Base-by-base conservation (phyloP, 2,888 invertebrate species). In the Prostheceraeus crozeri region DNA sequence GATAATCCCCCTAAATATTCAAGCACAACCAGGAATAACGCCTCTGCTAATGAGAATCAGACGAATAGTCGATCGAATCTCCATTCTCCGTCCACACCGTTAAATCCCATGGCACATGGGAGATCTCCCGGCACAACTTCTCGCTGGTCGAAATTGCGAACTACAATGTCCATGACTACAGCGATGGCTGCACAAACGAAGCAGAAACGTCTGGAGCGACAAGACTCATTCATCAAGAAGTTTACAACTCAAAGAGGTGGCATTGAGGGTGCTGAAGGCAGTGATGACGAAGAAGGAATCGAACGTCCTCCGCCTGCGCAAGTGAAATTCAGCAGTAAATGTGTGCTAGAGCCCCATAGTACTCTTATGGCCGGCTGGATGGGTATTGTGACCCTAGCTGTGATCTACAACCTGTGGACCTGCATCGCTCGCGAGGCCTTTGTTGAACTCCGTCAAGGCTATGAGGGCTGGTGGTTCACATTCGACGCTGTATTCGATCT, bases 301-400 rank as follows among this genome's bases (percentile, higher is more conserved):
- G 48, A 48, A 48, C 48, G 8, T n/a, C 25, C 25, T 23, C 25
- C 48, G 8, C 25, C 25, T 23, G 28, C 48, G 8, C 25, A 30
- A 14, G 28, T 28, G 14, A 10, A 19, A 6, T 48, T 48, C 19
- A 28, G 27, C 25, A 4, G 28, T 11, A 28, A 53, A 23, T 62
- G 55, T 23, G 89, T 93, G 56, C 86, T 93, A 67, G 90, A 91
- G 78, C 91, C 91, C 0, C 90, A 93, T 78, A 89, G 89, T 71
- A 89, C 88, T 77, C 87, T 89, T 78, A 89, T 89, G 81, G 93
- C 90, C 80, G 87, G 89, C 77, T 93, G 93, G 93, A 79, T 93
- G 67, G 85, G 88, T 81, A 77, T 89, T 65, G 82, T 90, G 68
- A 89, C 91, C 51, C 76, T 84, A 65, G 88, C 89, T 75, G 87